phyloP scores from a whole-genome alignment of 2,888 invertebrate species.

The Tenthredo notha region DNA sequence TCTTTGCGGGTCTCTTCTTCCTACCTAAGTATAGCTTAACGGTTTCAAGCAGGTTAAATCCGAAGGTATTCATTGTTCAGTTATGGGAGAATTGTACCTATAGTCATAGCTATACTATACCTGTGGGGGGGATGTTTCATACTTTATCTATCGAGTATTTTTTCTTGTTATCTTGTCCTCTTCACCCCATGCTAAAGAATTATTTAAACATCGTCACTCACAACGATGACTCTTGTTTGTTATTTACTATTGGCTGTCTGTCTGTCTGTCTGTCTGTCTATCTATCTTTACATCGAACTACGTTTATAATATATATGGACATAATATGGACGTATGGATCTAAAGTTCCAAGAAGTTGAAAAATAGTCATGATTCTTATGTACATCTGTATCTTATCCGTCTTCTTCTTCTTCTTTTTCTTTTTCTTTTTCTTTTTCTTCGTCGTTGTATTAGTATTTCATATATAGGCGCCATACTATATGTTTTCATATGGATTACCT shows the following conservation, averaged over 20 bases:
- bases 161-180: not conserved
- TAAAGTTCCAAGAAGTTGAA: not conserved
- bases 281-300: not conserved
- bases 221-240: not conserved
- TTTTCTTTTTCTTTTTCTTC: not conserved
- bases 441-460: not conserved
- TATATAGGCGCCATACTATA: no score
- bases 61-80: not conserved
- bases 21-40: no score
- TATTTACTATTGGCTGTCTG: not conserved
- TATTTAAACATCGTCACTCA: slow-evolving; percentile 22
- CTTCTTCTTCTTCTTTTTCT: not conserved
- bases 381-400: not conserved
- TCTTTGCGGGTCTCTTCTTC: no score
- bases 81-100: not conserved
- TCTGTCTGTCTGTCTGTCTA: not conserved
- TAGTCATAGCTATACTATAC: not conserved
- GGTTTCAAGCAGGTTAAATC: slow-evolving; percentile 1
- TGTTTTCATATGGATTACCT: not conserved
- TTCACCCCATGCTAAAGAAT: not conserved
- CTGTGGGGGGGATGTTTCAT: not conserved
- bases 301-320: not conserved
- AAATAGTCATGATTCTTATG: not conserved
- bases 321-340: not conserved
- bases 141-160: not conserved